A percentile compares a stretch with the other conserved stretches of the same genome.
phyloP scores from a whole-genome alignment of 2,113 vertebrate species.

The Willisornis vidua region DNA sequence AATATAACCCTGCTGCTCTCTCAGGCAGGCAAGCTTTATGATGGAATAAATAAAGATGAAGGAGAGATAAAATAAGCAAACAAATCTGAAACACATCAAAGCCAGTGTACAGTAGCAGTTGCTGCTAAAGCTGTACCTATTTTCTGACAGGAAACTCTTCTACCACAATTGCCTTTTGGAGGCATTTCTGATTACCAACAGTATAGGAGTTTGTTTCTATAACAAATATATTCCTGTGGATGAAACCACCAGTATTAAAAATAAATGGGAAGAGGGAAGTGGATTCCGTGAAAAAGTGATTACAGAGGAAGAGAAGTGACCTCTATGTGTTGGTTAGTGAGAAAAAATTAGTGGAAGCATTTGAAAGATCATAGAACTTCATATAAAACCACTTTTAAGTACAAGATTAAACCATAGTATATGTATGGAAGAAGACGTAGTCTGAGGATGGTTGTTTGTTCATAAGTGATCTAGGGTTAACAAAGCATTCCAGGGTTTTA shows the following conservation, averaged over 20 bases:
- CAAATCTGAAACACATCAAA: conserved; percentile 20
- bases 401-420: background rate
- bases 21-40: background rate
- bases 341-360: background rate
- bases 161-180: background rate
- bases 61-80: background rate
- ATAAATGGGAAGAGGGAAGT: conserved; percentile 34
- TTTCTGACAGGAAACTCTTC: conserved; percentile 52
- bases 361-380: background rate
- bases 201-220: conserved; percentile 6
- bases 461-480: conserved; percentile 39
- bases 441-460: conserved; percentile 27
- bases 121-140: background rate
- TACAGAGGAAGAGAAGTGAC: conserved; percentile 26
- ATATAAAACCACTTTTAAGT: conserved; percentile 23
- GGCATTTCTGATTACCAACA: background rate
- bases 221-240: background rate
- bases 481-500: conserved; percentile 58
- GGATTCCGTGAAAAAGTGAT: background rate
- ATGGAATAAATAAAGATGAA: conserved; percentile 1
- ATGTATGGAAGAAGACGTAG: background rate
- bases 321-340: background rate
- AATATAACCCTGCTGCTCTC: background rate
- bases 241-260: conserved; percentile 16
- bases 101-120: background rate